A percentile compares a stretch with the other conserved stretches of the same genome.
Evolutionary conservation across 2,113 vertebrate species (phyloP).

Genomic region (Ciconia maguari): DNA sequence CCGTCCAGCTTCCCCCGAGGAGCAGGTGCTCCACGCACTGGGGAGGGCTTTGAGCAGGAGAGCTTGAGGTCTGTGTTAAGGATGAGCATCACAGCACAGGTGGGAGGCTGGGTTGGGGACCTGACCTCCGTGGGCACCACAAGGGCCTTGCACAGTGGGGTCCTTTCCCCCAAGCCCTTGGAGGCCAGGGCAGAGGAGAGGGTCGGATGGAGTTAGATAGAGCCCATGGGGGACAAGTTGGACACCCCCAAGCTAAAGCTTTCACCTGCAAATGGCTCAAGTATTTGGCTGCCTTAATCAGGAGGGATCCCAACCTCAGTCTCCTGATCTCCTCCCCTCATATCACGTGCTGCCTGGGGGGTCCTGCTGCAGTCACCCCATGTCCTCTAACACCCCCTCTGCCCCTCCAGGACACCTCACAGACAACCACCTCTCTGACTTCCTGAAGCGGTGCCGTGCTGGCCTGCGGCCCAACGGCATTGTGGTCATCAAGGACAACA

Average conservation of each 20-base stretch:
- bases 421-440: conserved; percentile 86
- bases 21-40: accelerated
- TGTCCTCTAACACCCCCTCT: neutral
- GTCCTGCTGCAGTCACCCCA: accelerated
- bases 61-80: neutral
- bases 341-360: too few relatives aligned
- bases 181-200: neutral
- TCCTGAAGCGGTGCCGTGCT: conserved; percentile 83
- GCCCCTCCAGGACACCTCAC: conserved; percentile 81
- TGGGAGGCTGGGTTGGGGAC: neutral
- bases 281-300: neutral
- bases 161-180: neutral
- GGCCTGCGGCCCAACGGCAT: conserved; percentile 87
- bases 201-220: neutral
- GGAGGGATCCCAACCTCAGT: neutral
- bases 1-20: accelerated
- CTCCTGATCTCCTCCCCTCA: neutral
- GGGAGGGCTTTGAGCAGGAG: neutral
- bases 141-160: neutral
- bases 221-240: neutral
- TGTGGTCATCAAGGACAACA: conserved; percentile 95
- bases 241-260: neutral
- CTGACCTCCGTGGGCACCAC: too few relatives aligned
- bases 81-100: neutral
- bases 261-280: neutral